Conservation (phyloP, 2,797 vertebrate genomes). For the Gephyroberyx darwinii region DNA sequence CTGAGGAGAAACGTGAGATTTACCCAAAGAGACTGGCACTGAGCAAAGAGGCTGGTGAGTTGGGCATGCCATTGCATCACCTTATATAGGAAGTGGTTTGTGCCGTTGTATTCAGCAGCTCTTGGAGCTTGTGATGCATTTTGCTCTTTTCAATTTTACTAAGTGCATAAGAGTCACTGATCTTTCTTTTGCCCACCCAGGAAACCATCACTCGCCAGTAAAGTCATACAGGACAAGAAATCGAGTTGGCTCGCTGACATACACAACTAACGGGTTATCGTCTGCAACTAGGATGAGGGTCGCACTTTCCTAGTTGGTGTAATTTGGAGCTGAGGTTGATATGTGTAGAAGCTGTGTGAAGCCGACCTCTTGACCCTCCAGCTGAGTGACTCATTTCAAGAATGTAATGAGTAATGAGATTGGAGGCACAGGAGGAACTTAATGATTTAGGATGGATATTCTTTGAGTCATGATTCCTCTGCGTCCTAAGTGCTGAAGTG, state of each 20-base stretch:
- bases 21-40: not conserved
- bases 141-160: not conserved
- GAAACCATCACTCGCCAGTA: not conserved
- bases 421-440: not conserved
- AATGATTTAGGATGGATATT: constrained; percentile 28
- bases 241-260: too few relatives aligned
- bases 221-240: too few relatives aligned
- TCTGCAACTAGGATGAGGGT: too few relatives aligned
- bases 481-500: constrained; percentile 33
- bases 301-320: not conserved
- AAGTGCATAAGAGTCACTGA: too few relatives aligned
- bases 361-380: not conserved
- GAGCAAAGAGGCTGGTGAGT: not conserved
- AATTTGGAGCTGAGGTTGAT: not conserved
- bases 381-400: not conserved
- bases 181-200: not conserved
- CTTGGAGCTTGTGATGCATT: not conserved
- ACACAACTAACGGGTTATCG: too few relatives aligned
- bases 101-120: not conserved
- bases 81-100: too few relatives aligned
- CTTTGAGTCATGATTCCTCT: constrained; percentile 27
- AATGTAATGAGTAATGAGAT: too few relatives aligned
- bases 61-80: too few relatives aligned
- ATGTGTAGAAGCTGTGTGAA: not conserved
- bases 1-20: not conserved